These are phyloP conservation scores for Tachypleus tridentatus DNA, from an alignment of 1,140 invertebrate genomes.

Conservation along the genomic window DNA sequence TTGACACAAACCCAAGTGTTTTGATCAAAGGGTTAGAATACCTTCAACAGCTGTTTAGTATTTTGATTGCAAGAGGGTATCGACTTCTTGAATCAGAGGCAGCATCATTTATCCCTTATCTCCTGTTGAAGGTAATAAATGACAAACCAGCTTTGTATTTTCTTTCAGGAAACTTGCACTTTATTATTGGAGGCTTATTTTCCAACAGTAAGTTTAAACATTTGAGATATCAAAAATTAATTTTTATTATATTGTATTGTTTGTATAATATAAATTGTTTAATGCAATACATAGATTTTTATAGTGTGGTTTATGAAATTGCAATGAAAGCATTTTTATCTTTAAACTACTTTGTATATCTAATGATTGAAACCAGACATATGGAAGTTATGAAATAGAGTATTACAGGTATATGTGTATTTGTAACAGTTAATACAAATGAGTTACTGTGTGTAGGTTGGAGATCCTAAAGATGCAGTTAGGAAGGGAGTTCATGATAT, in stretches of 20 bases:
- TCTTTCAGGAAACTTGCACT: too few species aligned
- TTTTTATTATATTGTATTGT: too few species aligned
- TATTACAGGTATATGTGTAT: too few species aligned
- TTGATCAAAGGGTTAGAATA: constrained; percentile 89
- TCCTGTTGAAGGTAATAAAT: constrained; percentile 57
- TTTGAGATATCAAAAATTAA: too few species aligned
- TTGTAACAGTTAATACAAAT: too few species aligned
- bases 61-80: constrained; percentile 66
- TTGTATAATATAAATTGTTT: too few species aligned
- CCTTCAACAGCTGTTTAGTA: constrained; percentile 64
- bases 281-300: too few species aligned
- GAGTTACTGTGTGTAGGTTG: constrained; percentile 40
- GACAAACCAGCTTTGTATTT: too few species aligned
- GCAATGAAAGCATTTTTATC: too few species aligned
- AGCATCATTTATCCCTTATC: constrained; percentile 84
- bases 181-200: too few species aligned
- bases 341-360: not conserved
- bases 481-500: constrained; percentile 73
- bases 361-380: constrained; percentile 37
- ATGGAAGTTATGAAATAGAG: not conserved
- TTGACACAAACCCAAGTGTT: constrained; percentile 96
- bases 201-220: too few species aligned
- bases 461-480: constrained; percentile 91
- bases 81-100: constrained; percentile 81
- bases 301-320: too few species aligned